These are phyloP conservation scores for Eira barbara DNA, from an alignment of 2,113 vertebrate species.

Conservation along the genomic window DNA sequence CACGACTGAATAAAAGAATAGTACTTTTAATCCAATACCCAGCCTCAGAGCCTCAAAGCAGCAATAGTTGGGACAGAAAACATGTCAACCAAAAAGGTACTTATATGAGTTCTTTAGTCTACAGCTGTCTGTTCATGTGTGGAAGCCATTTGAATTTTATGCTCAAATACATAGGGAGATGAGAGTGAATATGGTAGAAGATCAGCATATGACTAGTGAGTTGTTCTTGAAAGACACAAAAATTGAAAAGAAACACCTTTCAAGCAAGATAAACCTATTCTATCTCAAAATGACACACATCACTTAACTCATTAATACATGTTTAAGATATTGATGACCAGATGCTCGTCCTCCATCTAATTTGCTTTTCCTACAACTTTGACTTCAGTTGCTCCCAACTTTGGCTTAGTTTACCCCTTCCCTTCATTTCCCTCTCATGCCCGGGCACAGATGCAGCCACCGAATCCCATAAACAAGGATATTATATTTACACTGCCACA, in stretches of 20 bases:
- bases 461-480: not conserved
- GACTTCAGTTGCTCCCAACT: not conserved
- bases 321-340: not conserved
- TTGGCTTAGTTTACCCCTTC: not conserved
- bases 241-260: not conserved
- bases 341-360: not conserved
- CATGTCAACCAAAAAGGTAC: not conserved
- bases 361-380: not conserved
- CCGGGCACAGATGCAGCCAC: not conserved
- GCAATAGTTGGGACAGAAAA: not conserved
- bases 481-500: not conserved
- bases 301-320: not conserved
- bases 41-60: not conserved
- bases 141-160: not conserved
- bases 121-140: not conserved
- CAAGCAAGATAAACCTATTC: not conserved
- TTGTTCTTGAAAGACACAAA: not conserved
- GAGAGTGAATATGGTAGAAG: not conserved
- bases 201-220: not conserved
- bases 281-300: too few species aligned
- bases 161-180: not conserved
- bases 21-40: not conserved
- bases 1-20: not conserved
- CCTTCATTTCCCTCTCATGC: not conserved
- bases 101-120: not conserved